A percentile compares a stretch with the other conserved stretches of the same genome.
These are phyloP conservation scores for Pterocles orientalis DNA, from an alignment of 2,113 vertebrate genomes.

Conservation along the genomic window DNA sequence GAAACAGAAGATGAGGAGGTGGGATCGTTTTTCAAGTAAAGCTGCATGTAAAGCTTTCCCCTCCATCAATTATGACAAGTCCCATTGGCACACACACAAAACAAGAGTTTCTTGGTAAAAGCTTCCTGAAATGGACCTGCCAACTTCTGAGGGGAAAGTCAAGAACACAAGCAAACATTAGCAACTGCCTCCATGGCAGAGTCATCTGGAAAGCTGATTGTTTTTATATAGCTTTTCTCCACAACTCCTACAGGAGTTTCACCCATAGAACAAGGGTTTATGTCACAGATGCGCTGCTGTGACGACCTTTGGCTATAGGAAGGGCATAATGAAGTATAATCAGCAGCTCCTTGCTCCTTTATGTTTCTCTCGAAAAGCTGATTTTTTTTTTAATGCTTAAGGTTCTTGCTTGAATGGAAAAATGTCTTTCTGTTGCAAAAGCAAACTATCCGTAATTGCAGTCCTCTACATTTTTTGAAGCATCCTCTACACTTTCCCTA, in stretches of 20 bases:
- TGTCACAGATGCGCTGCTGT: background rate
- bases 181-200: too few species aligned
- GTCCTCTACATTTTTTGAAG: background rate
- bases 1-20: background rate
- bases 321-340: background rate
- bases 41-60: background rate
- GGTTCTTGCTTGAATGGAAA: background rate
- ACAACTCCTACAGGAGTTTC: background rate
- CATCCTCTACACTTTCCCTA: background rate
- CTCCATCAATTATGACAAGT: background rate
- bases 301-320: background rate
- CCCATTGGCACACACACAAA: background rate
- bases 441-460: background rate
- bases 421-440: background rate
- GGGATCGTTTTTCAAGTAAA: background rate
- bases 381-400: background rate
- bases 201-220: background rate
- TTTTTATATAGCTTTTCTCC: background rate
- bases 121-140: background rate
- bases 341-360: background rate
- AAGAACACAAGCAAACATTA: background rate
- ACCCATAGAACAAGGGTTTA: background rate
- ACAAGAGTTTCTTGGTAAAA: background rate
- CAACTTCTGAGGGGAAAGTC: background rate
- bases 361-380: background rate